A percentile compares a stretch with the other conserved stretches of the same genome.
Conservation (phyloP, 1,140 invertebrate genomes). For the Brachionus calyciflorus region DNA sequence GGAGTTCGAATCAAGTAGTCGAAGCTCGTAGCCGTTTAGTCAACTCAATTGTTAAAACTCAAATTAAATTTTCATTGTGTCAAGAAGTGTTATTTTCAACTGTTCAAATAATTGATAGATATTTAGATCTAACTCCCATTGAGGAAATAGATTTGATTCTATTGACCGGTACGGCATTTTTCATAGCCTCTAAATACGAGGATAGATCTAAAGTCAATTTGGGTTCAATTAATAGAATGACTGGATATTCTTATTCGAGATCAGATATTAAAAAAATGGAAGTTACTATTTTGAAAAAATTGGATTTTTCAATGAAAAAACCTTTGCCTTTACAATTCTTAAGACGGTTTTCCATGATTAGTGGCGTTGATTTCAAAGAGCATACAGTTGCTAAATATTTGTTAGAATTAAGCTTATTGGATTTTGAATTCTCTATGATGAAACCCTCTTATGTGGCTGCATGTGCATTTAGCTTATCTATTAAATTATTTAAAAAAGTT, state of each 20-base stretch:
- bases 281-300: conserved; percentile 11
- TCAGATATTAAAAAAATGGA: conserved; percentile 1
- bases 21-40: background rate
- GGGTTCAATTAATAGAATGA: background rate
- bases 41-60: background rate
- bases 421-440: conserved; percentile 2
- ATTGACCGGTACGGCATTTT: background rate
- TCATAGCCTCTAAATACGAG: conserved; percentile 10
- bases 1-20: background rate
- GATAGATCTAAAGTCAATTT: background rate
- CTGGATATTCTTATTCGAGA: background rate
- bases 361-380: background rate
- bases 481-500: background rate
- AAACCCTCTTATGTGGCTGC: background rate
- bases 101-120: conserved; percentile 28
- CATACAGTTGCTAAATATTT: conserved; percentile 22
- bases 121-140: background rate
- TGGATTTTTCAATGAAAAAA: background rate
- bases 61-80: background rate
- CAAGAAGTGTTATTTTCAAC: conserved; percentile 21
- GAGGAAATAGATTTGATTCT: background rate
- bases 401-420: background rate
- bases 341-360: background rate
- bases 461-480: background rate
- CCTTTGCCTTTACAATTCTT: background rate